phyloP scores from a whole-genome alignment of 1,140 invertebrate species.

The Macrotrachela quadricornifera region DNA sequence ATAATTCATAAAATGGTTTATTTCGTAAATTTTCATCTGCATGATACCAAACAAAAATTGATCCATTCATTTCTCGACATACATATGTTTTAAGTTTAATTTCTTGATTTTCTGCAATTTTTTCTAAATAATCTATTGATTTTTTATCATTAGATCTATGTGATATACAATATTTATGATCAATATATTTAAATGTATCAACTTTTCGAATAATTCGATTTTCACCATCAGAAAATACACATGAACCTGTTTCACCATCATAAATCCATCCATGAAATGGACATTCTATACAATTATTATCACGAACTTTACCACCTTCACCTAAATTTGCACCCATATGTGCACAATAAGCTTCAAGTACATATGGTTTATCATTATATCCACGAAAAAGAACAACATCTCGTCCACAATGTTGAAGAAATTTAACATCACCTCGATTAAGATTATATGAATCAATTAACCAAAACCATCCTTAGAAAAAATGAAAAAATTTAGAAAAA shows the following conservation, averaged over 20 bases:
- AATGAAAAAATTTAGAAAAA: too few relatives aligned
- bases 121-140: not conserved
- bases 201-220: conserved; percentile 12
- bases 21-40: not conserved
- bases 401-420: conserved; percentile 38
- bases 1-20: not conserved
- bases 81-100: conserved; percentile 5
- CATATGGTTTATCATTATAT: conserved; percentile 34
- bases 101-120: not conserved
- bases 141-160: not conserved
- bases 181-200: conserved; percentile 2
- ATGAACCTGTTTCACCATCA: conserved; percentile 41
- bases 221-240: conserved; percentile 23
- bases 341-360: conserved; percentile 58
- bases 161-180: not conserved
- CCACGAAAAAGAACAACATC: conserved; percentile 47
- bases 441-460: conserved; percentile 44
- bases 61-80: conserved; percentile 1
- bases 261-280: conserved; percentile 64
- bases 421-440: conserved; percentile 35
- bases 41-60: conserved; percentile 1
- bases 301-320: conserved; percentile 44
- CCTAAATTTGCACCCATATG: conserved; percentile 59
- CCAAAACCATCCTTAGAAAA: conserved; percentile 42
- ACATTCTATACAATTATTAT: conserved; percentile 48